phyloP scores from a whole-genome alignment of 2,113 vertebrate genomes.

The Channa maculata region DNA sequence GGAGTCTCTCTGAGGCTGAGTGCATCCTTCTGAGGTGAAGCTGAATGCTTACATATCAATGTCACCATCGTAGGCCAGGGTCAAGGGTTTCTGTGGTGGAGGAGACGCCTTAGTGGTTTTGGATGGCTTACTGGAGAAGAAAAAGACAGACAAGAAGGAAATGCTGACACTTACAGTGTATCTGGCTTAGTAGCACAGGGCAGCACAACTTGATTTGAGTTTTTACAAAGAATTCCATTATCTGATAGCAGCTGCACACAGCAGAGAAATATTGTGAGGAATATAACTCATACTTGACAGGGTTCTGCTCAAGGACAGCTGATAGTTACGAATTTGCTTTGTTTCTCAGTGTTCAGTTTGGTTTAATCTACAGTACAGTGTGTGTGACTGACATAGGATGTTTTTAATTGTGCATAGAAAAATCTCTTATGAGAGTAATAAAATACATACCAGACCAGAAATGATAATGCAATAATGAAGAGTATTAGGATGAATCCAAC shows the following conservation, averaged over 20 bases:
- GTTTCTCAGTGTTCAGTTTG: conserved; percentile 13
- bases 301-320: conserved; percentile 17
- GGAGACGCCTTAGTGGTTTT: conserved; percentile 87
- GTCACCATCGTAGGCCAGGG: conserved; percentile 96
- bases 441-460: conserved; percentile 92
- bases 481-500: conserved; percentile 91
- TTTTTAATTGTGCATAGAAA: conserved; percentile 2
- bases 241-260: conserved; percentile 58
- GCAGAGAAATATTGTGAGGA: conserved; percentile 36
- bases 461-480: conserved; percentile 91
- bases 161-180: conserved; percentile 29
- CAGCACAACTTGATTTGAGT: conserved; percentile 42
- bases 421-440: conserved; percentile 11
- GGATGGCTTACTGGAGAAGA: conserved; percentile 87
- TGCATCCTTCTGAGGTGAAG: conserved; percentile 47
- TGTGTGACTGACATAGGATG: conserved; percentile 2
- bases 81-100: conserved; percentile 94
- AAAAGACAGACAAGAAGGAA: conserved; percentile 46
- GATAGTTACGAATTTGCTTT: conserved; percentile 13
- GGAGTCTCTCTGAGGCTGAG: conserved; percentile 24
- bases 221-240: conserved; percentile 58
- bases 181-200: conserved; percentile 41
- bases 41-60: conserved; percentile 90
- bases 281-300: conserved; percentile 58
- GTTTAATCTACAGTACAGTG: conserved; percentile 14